These are phyloP conservation scores for Myiozetetes cayanensis DNA, from an alignment of 2,113 vertebrate genomes.

Conservation along the genomic window DNA sequence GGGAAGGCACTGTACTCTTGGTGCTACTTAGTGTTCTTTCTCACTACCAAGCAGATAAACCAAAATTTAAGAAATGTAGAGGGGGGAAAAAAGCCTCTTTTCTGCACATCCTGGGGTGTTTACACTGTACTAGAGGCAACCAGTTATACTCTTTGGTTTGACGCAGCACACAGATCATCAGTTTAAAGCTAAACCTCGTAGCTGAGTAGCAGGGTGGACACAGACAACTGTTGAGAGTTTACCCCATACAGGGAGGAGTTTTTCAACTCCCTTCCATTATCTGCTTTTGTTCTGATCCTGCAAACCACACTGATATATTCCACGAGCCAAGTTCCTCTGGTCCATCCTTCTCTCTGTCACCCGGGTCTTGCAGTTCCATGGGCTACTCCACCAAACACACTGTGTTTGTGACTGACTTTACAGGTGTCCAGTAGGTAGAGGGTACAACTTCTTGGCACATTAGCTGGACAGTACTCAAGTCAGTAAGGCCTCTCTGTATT, in stretches of 20 bases:
- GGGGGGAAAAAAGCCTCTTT: fast-evolving
- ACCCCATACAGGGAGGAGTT: background rate
- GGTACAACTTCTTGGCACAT: background rate
- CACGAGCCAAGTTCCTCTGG: background rate
- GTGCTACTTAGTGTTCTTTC: background rate
- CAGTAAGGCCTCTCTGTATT: background rate
- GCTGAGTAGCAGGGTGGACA: background rate
- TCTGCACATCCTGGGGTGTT: background rate
- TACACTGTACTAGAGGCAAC: background rate
- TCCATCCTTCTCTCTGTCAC: background rate
- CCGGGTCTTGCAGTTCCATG: background rate
- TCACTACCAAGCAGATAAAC: background rate
- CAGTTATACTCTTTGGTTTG: background rate
- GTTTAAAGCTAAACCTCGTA: background rate
- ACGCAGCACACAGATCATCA: background rate
- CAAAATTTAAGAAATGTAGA: background rate
- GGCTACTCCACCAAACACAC: background rate
- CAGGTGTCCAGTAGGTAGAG: background rate
- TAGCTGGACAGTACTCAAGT: background rate
- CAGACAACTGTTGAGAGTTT: background rate
- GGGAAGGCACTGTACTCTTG: background rate
- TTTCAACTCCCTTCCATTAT: background rate
- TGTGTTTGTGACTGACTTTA: background rate
- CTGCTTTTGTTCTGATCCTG: background rate
- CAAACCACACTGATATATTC: background rate